A percentile compares a stretch with the other conserved stretches of the same genome.
phyloP scores from a whole-genome alignment of 2,113 vertebrate species.

The Crotalus helleri region DNA sequence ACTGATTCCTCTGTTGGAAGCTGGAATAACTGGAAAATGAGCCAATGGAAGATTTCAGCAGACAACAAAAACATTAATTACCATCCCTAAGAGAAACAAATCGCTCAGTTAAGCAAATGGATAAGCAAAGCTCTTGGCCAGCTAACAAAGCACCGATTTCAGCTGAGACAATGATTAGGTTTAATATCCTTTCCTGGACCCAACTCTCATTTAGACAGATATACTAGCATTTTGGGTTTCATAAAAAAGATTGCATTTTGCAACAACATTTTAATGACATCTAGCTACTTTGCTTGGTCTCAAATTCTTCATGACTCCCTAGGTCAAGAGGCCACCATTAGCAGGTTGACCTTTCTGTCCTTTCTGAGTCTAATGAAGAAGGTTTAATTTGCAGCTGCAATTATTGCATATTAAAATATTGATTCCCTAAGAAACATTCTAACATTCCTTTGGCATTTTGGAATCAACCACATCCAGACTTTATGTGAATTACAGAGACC shows the following conservation, averaged over 20 bases:
- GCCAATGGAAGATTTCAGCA: slow-evolving; percentile 56
- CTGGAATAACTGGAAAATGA: slow-evolving; percentile 59
- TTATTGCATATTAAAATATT: slow-evolving; percentile 80
- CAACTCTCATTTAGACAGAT: slow-evolving; percentile 55
- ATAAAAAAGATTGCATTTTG: slow-evolving; percentile 57
- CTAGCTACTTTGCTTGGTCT: slow-evolving; percentile 56
- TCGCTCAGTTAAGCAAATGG: slow-evolving; percentile 54
- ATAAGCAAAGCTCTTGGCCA: slow-evolving; percentile 46
- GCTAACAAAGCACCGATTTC: slow-evolving; percentile 53
- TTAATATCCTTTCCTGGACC: slow-evolving; percentile 51
- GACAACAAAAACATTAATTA: slow-evolving; percentile 57
- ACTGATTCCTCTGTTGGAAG: slow-evolving; percentile 46
- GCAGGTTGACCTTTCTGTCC: slow-evolving; percentile 65
- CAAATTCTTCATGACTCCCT: slow-evolving; percentile 63
- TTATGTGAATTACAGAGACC: slow-evolving; percentile 56
- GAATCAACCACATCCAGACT: slow-evolving; percentile 62
- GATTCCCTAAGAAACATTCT: slow-evolving; percentile 70
- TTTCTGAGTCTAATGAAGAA: slow-evolving; percentile 58
- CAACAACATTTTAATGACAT: slow-evolving; percentile 60
- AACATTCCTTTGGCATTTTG: slow-evolving; percentile 72
- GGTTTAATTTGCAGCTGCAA: slow-evolving; percentile 72
- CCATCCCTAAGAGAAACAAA: slow-evolving; percentile 59
- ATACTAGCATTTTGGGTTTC: slow-evolving; percentile 58
- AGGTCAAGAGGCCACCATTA: slow-evolving; percentile 64
- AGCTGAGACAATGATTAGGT: slow-evolving; percentile 46